These are phyloP conservation scores for Cremastinae sp. DNA, from an alignment of 2,888 invertebrate species.

Conservation along the genomic window DNA sequence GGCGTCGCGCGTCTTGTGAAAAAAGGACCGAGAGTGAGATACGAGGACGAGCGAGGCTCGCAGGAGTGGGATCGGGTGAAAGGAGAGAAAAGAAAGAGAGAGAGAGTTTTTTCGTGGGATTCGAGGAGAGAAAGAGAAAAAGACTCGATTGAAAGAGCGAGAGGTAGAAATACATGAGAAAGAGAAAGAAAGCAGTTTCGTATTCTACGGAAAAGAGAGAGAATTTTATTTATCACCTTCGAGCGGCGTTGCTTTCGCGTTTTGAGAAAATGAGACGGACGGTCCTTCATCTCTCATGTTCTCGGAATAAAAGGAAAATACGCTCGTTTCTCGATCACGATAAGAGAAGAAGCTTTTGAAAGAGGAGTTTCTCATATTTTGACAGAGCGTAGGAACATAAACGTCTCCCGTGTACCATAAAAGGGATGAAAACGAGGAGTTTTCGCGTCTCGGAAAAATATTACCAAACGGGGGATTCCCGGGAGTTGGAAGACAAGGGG, in stretches of 20 bases:
- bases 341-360: background rate
- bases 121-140: constrained; percentile 1
- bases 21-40: background rate
- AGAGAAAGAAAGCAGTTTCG: constrained; percentile 1
- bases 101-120: background rate
- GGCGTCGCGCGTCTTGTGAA: constrained; percentile 30
- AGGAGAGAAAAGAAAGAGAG: background rate
- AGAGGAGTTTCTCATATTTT: background rate
- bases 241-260: constrained; percentile 9
- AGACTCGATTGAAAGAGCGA: constrained; percentile 16
- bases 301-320: constrained; percentile 25
- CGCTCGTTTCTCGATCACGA: constrained; percentile 25
- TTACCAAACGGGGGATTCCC: no score
- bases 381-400: background rate
- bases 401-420: background rate
- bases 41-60: constrained; percentile 2
- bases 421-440: background rate
- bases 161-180: background rate
- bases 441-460: background rate
- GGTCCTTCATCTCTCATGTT: no score
- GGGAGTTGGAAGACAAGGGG: background rate
- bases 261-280: constrained; percentile 17
- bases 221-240: constrained; percentile 18
- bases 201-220: constrained; percentile 4
- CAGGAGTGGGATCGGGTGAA: background rate